Conservation (phyloP, 1,140 invertebrate species). For the Acromyrmex charruanus region DNA sequence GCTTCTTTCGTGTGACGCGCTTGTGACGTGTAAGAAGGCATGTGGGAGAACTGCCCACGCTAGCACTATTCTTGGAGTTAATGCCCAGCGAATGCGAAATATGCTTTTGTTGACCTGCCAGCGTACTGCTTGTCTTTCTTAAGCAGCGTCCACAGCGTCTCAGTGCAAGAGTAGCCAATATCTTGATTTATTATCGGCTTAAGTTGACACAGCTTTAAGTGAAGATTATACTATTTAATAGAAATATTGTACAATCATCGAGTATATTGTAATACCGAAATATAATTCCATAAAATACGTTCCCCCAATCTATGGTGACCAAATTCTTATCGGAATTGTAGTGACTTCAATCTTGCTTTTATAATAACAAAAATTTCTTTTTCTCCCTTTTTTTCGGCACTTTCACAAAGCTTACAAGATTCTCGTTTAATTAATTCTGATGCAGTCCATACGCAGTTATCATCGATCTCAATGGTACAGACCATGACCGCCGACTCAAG, state of each 20-base stretch:
- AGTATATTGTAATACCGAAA: neutral
- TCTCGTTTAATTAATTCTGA: constrained; percentile 43
- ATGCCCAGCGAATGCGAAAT: constrained; percentile 80
- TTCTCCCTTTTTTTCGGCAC: too few relatives aligned
- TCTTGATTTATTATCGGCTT: neutral
- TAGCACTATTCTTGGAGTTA: constrained; percentile 81
- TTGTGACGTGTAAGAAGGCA: constrained; percentile 71
- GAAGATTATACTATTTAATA: too few relatives aligned
- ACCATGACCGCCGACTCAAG: constrained; percentile 19
- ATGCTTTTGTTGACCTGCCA: constrained; percentile 82
- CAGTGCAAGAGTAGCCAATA: constrained; percentile 8
- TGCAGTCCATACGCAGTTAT: constrained; percentile 35
- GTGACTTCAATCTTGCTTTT: neutral
- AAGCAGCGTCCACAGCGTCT: constrained; percentile 55
- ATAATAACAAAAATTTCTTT: neutral
- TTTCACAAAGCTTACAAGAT: constrained; percentile 2
- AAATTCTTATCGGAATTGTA: neutral
- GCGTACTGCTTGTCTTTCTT: constrained; percentile 52
- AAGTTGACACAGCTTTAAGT: neutral
- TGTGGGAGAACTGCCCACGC: constrained; percentile 78
- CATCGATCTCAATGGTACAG: constrained; percentile 40
- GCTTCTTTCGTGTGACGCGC: constrained; percentile 45
- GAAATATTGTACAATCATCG: neutral
- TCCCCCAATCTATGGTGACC: neutral
- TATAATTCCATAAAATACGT: neutral